Percentiles rank a stretch among this genome's conserved stretches.
These are phyloP conservation scores for Hyposmocoma kahamanoa DNA, from an alignment of 1,140 invertebrate genomes.

Conservation along the genomic window DNA sequence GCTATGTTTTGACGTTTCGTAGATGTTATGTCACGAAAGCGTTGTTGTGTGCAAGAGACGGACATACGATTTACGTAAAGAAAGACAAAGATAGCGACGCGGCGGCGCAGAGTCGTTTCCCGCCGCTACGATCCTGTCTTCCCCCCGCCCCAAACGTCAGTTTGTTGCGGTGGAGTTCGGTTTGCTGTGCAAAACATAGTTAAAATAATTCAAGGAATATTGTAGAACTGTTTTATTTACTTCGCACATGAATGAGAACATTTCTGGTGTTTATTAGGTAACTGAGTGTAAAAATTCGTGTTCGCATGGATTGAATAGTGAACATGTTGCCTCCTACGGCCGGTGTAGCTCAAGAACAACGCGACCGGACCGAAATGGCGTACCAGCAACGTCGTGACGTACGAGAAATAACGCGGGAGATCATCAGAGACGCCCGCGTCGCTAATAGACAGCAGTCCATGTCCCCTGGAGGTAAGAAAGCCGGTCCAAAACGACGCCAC, in stretches of 20 bases:
- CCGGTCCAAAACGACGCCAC: conserved; percentile 67
- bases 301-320: conserved; percentile 57
- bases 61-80: conserved; percentile 15
- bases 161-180: conserved; percentile 59
- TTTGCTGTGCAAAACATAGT: conserved; percentile 52
- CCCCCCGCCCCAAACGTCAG: conserved; percentile 6
- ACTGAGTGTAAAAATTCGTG: conserved; percentile 31
- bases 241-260: conserved; percentile 15
- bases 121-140: conserved; percentile 51
- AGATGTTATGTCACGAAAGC: conserved; percentile 50
- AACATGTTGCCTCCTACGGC: conserved; percentile 70
- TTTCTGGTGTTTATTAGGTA: conserved; percentile 28
- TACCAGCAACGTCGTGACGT: conserved; percentile 65
- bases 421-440: conserved; percentile 60
- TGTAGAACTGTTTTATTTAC: conserved; percentile 34
- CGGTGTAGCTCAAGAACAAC: conserved; percentile 58
- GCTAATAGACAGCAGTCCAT: conserved; percentile 55
- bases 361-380: conserved; percentile 60
- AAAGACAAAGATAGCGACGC: conserved; percentile 40
- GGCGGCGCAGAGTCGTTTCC: conserved; percentile 68
- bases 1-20: conserved; percentile 67
- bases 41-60: conserved; percentile 34
- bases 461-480: conserved; percentile 64
- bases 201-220: conserved; percentile 3
- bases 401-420: conserved; percentile 61